Evolutionary conservation across 2,797 vertebrate genomes (phyloP), one percentile per base, ranked within the genome.

Genomic region (Phylloscopus collybita): DNA sequence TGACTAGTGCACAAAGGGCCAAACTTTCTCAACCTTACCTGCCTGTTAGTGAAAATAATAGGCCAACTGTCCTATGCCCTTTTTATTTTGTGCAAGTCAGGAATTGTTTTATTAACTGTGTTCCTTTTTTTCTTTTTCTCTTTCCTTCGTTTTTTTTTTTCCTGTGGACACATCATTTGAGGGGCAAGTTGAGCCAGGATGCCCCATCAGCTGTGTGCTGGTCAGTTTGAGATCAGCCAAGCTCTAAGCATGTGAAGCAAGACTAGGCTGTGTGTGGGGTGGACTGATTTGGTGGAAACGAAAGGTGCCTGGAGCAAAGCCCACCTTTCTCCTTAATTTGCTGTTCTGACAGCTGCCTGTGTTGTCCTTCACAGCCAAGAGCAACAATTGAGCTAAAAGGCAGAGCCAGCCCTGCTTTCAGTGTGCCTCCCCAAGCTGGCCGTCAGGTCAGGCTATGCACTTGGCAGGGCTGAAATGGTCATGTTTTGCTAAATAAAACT

Each of bases 401-500:
- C 79, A 95, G 88, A 95, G 61, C 90, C 91, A 82, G 84, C 86
- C 94, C 90, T 93, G 86, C 61, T 87, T 64, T 89, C 71, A 89
- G 92, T 87, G 91, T 74, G 64, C 90, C 95, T 91, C 89, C 89
- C 92, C 51, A 61, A 11, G 76, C 73, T 87, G 89, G 81, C 91
- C 1, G 0, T 72, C 60, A 75, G 80, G 90, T 80, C 78, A 27
- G 62, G 44, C 86, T 59, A 34, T 84, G 54, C 88, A 75, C 78
- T 95, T 75, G 73, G 86, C 83, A 94, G 91, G 93, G 94, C 81
- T 93, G 71, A 84, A 92, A 50, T 14, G 6, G 50, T 90, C 0
- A 0, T 3, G 5, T 89, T 97, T 95, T 92, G 76, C 82, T 93
- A 90, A 97, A 97, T 97, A 97, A 97, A 97, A 89, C 74, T 75